Conservation (phyloP, 2,888 invertebrate genomes). For the Biston stratarius region DNA sequence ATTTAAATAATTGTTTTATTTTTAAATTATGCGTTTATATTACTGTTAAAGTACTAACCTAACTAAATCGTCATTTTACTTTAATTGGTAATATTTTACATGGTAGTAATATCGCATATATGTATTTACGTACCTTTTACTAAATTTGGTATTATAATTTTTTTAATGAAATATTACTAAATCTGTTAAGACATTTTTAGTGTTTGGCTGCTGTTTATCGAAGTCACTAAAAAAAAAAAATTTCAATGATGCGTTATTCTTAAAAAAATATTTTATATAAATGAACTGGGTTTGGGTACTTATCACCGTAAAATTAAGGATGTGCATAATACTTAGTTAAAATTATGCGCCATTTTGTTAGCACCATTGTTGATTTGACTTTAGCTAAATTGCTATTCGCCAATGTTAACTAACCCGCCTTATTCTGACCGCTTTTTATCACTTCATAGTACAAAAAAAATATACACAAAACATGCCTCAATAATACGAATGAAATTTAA, state of each 20-base stretch:
- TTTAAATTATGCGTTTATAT: no score
- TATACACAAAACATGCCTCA: conserved; percentile 23
- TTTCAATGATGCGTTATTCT: background rate
- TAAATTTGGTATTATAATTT: no score
- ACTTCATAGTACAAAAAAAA: conserved; percentile 32
- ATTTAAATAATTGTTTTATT: no score
- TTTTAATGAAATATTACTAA: no score
- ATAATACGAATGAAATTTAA: conserved; percentile 25
- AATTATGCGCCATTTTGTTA: conserved; percentile 33
- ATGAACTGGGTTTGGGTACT: conserved; percentile 61
- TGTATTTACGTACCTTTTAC: no score
- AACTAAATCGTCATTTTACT: no score
- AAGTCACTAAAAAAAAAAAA: background rate
- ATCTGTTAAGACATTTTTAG: no score
- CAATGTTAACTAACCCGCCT: conserved; percentile 41
- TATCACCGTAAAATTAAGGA: conserved; percentile 57
- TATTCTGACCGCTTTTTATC: conserved; percentile 34
- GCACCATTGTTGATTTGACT: background rate
- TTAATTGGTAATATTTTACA: no score
- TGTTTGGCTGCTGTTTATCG: no score
- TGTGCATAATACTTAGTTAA: conserved; percentile 68
- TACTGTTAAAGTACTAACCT: no score
- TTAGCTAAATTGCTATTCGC: conserved; percentile 8
- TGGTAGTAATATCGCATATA: no score
- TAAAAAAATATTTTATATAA: conserved; percentile 1